Base-by-base conservation (phyloP, 1,140 invertebrate genomes). In the Platorchestia sp. region DNA sequence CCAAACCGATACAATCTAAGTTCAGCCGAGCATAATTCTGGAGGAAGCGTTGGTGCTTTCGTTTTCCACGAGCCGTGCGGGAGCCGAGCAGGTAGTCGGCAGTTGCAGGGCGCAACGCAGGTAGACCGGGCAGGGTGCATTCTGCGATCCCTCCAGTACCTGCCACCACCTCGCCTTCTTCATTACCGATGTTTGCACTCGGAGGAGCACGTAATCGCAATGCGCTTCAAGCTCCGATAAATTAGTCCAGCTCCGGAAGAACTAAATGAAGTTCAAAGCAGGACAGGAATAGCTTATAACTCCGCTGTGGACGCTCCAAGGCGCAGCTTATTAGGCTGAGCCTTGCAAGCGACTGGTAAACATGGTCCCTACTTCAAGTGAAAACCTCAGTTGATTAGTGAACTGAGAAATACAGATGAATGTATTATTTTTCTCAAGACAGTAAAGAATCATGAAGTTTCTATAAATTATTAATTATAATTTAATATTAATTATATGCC, bases 101-200 rank as follows among this genome's bases (percentile, higher is more conserved):
- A 51, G 59, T 75, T 75, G 59, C 59, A 75, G 10, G 59, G 59
- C 10, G 59, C 59, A 36, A 75, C 59, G 59, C 59, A 75, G 59
- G 59, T 75, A 75, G 59, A 19, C 59, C 27, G 36, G 59, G 59
- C 59, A 22, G 59, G 59, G 59, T 75, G 59, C 59, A 75, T 75
- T 75, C 59, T 75, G 59, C 27, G 59, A 22, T 75, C 59, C 59
- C 59, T 22, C 27, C 59, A 75, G 59, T 75, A 75, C 59, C 59
- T 75, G 59, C 59, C 3, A 36, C 27, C 7, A 22, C 59, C 59
- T 75, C 41, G n/a, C 41, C 87, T 89, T 89, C 87, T 93, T 93
- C 91, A 93, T 93, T 93, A 93, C 3, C 6, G 91, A 93, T 93
- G 91, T 93, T 93, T 93, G 44, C 91, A 93, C 91, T 44, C 91